Evolutionary conservation across 1,140 invertebrate genomes (phyloP), one percentile per base, ranked within the genome.

Genomic region (Latrodectus geometricus): DNA sequence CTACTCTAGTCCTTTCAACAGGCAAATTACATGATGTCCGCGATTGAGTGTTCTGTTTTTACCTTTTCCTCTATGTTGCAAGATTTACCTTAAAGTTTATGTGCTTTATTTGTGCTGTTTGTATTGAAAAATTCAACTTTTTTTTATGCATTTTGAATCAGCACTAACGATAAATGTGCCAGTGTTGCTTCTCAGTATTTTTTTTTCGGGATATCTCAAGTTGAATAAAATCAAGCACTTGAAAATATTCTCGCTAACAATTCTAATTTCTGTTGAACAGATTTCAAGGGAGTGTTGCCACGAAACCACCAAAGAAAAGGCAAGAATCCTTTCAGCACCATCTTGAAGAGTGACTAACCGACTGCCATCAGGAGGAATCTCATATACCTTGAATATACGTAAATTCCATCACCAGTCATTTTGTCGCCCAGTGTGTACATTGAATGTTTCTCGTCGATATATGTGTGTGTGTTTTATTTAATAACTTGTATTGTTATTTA

Each of bases 301-400:
- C 54, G 73, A 9, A 75, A 84, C 61, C 77, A 23, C 8, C 72
- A 20, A 23, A 72, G 82, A 61, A 72, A 61, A 68, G 82, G 82
- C 56, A 84, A 84, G 35, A 84, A 84, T 84, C 82, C 82, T 35
- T 84, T 84, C 65, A 84, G 82, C n/a, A 84, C 82, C 14, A 84
- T 84, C 4, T 20, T 84, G 61, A 84, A 84, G 52, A 84, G 82
- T n/a, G 82, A 84, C 68, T 84, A 54, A 54, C 9, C 5, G 12
- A 17, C 23, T 74, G 72, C 12, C 8, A 2, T 74, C 20, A 0
- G 68, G 3, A 69, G 35, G 5, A 35, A 70, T 23, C 12, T 35
- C 23, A 74, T 8, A 48, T 35, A 74, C 72, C 72, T 35, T 50
- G 48, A n/a, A 50, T 49, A 74, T 35, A 74, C 48, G 72, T 74